These are phyloP conservation scores for Epistrophe eligans DNA, from an alignment of 2,888 invertebrate genomes.

Conservation along the genomic window DNA sequence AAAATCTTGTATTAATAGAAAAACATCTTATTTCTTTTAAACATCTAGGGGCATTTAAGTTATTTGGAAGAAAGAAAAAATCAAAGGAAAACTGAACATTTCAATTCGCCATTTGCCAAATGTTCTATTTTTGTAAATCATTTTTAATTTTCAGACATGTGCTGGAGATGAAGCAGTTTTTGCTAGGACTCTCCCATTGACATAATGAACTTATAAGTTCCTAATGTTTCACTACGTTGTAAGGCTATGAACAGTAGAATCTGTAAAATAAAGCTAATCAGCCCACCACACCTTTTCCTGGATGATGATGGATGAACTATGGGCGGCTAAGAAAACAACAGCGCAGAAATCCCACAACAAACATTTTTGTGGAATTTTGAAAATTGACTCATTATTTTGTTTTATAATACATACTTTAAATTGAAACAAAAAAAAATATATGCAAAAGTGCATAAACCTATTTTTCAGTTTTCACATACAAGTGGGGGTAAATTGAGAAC, in stretches of 20 bases:
- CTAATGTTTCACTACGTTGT: not conserved
- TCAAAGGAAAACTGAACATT: not conserved
- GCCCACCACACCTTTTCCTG: slow-evolving; percentile 23
- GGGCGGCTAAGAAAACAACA: not conserved
- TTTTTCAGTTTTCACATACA: slow-evolving; percentile 37
- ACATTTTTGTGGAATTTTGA: slow-evolving; percentile 26
- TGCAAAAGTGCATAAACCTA: slow-evolving; percentile 56
- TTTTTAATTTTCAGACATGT: not conserved
- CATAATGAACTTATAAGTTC: not conserved
- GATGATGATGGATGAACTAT: not conserved
- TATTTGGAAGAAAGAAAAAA: too few species aligned
- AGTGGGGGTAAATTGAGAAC: slow-evolving; percentile 52
- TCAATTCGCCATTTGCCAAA: not conserved
- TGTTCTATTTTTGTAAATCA: not conserved
- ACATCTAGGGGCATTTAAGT: too few species aligned
- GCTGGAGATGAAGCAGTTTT: not conserved
- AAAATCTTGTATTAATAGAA: too few species aligned
- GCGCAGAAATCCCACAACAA: not conserved
- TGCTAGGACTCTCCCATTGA: not conserved
- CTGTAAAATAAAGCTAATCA: not conserved
- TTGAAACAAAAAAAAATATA: slow-evolving; percentile 25
- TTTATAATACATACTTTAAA: not conserved
- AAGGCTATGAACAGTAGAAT: not conserved
- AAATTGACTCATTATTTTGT: slow-evolving; percentile 32
- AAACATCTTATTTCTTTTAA: too few species aligned